Evolutionary conservation across 1,140 invertebrate genomes (phyloP).

Genomic region (Phortica variegata): DNA sequence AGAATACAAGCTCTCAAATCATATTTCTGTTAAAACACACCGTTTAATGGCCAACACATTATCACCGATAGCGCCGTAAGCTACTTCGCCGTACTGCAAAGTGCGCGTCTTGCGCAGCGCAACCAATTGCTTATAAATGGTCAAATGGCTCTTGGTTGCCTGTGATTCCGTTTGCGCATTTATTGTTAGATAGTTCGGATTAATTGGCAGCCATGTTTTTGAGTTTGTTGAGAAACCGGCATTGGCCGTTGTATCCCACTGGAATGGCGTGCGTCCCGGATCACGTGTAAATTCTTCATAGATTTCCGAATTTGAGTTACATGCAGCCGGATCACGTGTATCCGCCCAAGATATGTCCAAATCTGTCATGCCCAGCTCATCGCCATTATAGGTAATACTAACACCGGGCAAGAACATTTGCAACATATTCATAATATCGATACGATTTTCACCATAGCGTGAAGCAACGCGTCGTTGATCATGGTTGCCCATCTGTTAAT

Average conservation of each 20-base stretch:
- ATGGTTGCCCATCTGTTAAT: slow-evolving; percentile 67
- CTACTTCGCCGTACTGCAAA: slow-evolving; percentile 53
- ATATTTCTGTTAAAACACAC: too few relatives aligned
- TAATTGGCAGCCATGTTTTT: slow-evolving; percentile 68
- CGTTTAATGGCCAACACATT: slow-evolving; percentile 38
- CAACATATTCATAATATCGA: slow-evolving; percentile 71
- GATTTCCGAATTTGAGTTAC: slow-evolving; percentile 59
- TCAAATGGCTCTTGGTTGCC: slow-evolving; percentile 33
- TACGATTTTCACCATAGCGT: slow-evolving; percentile 63
- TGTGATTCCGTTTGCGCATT: slow-evolving; percentile 56
- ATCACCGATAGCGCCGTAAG: slow-evolving; percentile 31
- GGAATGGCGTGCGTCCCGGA: slow-evolving; percentile 72
- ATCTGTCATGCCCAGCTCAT: slow-evolving; percentile 70
- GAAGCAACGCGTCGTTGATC: slow-evolving; percentile 64
- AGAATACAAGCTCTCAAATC: too few relatives aligned
- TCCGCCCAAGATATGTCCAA: slow-evolving; percentile 60
- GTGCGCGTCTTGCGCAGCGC: slow-evolving; percentile 33
- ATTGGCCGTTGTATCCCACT: slow-evolving; percentile 65
- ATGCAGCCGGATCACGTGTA: slow-evolving; percentile 61
- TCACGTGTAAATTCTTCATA: slow-evolving; percentile 64
- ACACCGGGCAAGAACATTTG: slow-evolving; percentile 72
- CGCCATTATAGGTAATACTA: slow-evolving; percentile 71
- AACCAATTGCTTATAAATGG: slow-evolving; percentile 44
- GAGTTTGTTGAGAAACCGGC: slow-evolving; percentile 60
- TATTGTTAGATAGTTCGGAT: slow-evolving; percentile 61